Conservation (phyloP, 1,140 invertebrate species). For the Berghia stephanieae region DNA sequence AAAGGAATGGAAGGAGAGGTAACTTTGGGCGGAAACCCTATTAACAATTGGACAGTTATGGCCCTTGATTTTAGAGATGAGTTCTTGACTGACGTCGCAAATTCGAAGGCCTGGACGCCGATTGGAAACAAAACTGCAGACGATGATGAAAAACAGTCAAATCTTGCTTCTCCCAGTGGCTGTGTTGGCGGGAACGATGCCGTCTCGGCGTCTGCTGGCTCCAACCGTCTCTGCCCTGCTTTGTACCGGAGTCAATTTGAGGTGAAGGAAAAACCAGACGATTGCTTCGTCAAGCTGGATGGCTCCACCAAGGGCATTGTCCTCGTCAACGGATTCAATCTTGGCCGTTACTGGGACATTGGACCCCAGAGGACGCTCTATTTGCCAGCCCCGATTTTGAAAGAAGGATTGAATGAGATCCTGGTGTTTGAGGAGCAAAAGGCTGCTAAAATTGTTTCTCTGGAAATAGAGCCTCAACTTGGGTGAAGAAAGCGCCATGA, state of each 20-base stretch:
- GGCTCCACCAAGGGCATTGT: conserved; percentile 70
- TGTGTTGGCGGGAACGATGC: too few relatives aligned
- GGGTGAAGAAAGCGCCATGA: too few relatives aligned
- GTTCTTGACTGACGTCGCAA: too few relatives aligned
- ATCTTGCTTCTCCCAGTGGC: conserved; percentile 38
- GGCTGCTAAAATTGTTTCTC: too few relatives aligned
- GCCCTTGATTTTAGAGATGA: conserved; percentile 70
- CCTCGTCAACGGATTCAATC: conserved; percentile 74
- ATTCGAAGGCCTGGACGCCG: too few relatives aligned
- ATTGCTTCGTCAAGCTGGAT: too few relatives aligned
- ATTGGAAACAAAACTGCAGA: background rate
- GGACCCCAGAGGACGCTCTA: conserved; percentile 74
- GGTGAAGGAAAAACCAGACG: too few relatives aligned
- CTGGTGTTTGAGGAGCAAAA: too few relatives aligned
- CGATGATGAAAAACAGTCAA: background rate
- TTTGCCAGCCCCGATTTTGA: conserved; percentile 68
- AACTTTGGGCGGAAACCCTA: conserved; percentile 61
- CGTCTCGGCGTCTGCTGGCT: too few relatives aligned
- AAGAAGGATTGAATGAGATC: conserved; percentile 13
- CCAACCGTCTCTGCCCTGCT: too few relatives aligned
- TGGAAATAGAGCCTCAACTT: too few relatives aligned
- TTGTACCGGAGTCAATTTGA: too few relatives aligned
- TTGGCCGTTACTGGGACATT: conserved; percentile 72
- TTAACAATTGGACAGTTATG: conserved; percentile 68
- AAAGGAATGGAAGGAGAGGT: conserved; percentile 69